Conservation (phyloP, 30 jellyfish, hydroid and myxozoan species). For the Cassiopea xamachana region DNA sequence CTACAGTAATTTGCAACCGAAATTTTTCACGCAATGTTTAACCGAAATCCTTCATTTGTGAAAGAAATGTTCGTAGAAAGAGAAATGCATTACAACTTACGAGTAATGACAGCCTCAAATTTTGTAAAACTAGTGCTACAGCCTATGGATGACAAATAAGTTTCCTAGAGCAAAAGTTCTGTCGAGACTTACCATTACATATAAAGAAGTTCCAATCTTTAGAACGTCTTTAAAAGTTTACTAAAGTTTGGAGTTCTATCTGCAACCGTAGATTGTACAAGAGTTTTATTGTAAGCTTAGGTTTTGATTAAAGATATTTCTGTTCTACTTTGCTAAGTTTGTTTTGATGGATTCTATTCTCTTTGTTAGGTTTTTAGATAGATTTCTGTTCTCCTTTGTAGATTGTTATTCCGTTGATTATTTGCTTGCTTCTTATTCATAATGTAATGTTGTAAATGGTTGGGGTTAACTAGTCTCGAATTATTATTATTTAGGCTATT, state of each 20-base stretch:
- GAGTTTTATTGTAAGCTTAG: not conserved
- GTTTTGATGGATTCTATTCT: not conserved
- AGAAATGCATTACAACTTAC: slow-evolving; percentile 34
- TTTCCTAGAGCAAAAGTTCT: slow-evolving; percentile 27
- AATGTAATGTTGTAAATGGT: no score
- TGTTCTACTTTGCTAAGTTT: not conserved
- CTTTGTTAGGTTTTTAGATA: not conserved
- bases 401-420: not conserved
- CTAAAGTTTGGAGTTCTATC: slow-evolving; percentile 7
- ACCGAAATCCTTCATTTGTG: slow-evolving; percentile 44
- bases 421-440: no score
- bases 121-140: slow-evolving; percentile 48
- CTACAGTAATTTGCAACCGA: no score
- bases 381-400: not conserved
- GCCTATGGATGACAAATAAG: slow-evolving; percentile 48
- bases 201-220: slow-evolving; percentile 40
- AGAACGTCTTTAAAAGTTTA: slow-evolving; percentile 13
- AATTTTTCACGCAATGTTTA: not conserved
- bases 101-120: slow-evolving; percentile 39
- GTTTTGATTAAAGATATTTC: not conserved
- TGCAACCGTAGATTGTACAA: slow-evolving; percentile 45
- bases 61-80: slow-evolving; percentile 32
- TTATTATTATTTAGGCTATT: no score
- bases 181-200: slow-evolving; percentile 41
- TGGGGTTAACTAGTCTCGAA: no score